Evolutionary conservation across 2,113 vertebrate genomes (phyloP).

Genomic region (Clarias batrachus): DNA sequence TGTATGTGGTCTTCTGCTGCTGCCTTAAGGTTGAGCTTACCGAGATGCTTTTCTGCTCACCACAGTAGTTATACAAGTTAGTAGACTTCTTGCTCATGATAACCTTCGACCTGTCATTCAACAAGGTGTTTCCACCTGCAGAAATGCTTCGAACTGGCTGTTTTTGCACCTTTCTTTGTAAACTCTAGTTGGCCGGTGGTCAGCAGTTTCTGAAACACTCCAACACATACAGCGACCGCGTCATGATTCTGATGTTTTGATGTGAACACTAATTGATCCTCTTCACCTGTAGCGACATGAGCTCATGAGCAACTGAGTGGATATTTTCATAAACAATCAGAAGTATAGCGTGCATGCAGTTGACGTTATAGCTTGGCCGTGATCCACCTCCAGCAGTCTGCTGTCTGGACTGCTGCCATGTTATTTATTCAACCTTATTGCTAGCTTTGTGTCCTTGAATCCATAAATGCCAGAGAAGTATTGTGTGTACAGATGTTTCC

Average conservation of each 20-base stretch:
- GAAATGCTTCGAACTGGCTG: background rate
- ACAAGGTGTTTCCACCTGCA: background rate
- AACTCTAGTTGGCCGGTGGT: background rate
- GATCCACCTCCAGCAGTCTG: no score
- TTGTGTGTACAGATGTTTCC: no score
- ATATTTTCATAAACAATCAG: background rate
- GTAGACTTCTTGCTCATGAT: background rate
- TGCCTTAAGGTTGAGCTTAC: background rate
- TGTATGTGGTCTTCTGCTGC: background rate
- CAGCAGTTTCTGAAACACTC: background rate
- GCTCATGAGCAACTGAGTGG: background rate
- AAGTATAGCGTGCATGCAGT: background rate
- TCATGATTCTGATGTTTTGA: background rate
- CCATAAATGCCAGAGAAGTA: no score
- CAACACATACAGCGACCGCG: background rate
- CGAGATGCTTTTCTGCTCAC: background rate
- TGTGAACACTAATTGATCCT: background rate
- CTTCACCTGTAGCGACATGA: background rate
- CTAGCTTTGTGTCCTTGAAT: no score
- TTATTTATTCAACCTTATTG: no score
- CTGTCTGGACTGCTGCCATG: no score
- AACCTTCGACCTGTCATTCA: background rate
- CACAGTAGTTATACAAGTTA: background rate
- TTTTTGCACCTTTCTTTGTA: background rate
- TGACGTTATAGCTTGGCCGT: no score